These are phyloP conservation scores for Prunella fulvescens DNA, from an alignment of 2,113 vertebrate genomes.

Conservation along the genomic window DNA sequence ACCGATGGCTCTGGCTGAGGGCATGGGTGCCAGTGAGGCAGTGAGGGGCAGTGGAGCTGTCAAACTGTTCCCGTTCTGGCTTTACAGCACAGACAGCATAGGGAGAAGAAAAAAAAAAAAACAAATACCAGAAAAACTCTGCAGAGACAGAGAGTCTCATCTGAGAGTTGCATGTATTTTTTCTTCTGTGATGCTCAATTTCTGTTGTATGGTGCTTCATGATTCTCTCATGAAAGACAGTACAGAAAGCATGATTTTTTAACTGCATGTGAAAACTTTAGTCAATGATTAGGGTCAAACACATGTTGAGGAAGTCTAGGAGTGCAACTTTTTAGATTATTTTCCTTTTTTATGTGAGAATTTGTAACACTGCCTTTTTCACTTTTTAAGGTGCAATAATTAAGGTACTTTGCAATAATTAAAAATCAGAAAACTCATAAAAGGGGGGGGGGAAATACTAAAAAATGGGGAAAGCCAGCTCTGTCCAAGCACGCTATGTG, in stretches of 20 bases:
- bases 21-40: not conserved
- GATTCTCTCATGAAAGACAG: not conserved
- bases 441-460: fast-evolving
- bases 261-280: not conserved
- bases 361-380: not conserved
- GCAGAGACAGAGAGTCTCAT: not conserved
- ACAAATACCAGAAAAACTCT: not conserved
- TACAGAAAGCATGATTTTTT: not conserved
- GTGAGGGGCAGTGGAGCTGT: not conserved
- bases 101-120: not conserved
- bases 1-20: fast-evolving
- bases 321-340: not conserved
- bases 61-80: not conserved
- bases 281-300: not conserved
- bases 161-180: not conserved
- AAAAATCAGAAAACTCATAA: not conserved
- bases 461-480: not conserved
- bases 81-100: not conserved
- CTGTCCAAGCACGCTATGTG: fast-evolving
- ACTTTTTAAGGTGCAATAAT: not conserved
- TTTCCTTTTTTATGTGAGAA: not conserved
- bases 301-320: not conserved
- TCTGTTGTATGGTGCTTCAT: not conserved
- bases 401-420: not conserved
- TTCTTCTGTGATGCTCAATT: not conserved